Percentiles rank a stretch among this genome's conserved stretches.
These are phyloP conservation scores for Cyanoramphus novaezelandiae DNA, from an alignment of 2,113 vertebrate species.

Conservation along the genomic window DNA sequence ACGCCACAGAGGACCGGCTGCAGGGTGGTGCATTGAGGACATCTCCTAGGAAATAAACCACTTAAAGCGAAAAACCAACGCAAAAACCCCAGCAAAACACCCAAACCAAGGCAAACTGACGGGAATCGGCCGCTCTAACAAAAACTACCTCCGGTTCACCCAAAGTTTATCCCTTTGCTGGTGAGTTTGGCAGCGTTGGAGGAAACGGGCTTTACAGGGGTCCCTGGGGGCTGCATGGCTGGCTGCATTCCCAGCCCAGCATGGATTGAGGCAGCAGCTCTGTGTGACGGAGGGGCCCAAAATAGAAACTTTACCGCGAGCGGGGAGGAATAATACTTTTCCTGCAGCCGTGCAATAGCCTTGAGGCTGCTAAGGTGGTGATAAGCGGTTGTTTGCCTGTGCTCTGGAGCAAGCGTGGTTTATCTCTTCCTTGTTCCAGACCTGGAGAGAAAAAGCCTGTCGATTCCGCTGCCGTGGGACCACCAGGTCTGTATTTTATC, in stretches of 20 bases:
- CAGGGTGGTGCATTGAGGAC: rapidly evolving
- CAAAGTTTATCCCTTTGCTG: rapidly evolving
- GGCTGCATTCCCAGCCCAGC: not conserved
- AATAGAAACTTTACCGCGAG: not conserved
- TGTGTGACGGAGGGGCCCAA: not conserved
- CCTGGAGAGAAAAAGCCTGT: not conserved
- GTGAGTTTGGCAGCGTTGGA: rapidly evolving
- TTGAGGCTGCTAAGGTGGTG: not conserved
- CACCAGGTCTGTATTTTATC: constrained; percentile 20
- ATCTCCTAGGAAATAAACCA: not conserved
- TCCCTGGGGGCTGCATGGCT: not conserved
- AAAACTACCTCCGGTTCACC: rapidly evolving
- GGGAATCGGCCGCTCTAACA: not conserved
- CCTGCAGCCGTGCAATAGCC: not conserved
- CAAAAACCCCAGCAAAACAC: no score
- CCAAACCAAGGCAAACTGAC: not conserved
- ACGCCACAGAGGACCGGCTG: not conserved
- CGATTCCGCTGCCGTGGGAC: not conserved
- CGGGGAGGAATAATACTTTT: not conserved
- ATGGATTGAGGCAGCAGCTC: not conserved
- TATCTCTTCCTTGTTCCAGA: constrained; percentile 50
- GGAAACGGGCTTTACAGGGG: not conserved
- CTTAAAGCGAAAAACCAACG: not conserved
- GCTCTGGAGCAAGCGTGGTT: not conserved
- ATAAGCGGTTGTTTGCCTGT: constrained; percentile 27